Evolutionary conservation across 30 jellyfish, hydroid and myxozoan genomes (phyloP), one percentile per base, ranked within the genome.

Genomic region (Aurelia aurita complex sp. Pacific): DNA sequence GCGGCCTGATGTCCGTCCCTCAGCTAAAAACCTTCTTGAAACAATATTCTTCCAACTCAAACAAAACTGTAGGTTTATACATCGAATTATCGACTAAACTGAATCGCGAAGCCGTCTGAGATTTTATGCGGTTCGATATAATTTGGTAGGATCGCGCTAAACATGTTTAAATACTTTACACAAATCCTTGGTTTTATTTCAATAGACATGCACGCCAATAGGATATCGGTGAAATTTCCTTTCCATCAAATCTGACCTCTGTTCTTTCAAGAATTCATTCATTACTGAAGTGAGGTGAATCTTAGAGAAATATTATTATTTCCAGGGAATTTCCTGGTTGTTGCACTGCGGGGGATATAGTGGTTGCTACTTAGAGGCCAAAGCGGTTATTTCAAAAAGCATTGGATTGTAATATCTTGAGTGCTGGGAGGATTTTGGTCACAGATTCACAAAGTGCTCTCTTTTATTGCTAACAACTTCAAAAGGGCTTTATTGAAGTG

Each of bases 121-220:
- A 33, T 33, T 15, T 6, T 17, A 10, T 36, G 82, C 36, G 16
- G 64, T 72, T 19, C 38, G 67, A 34, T 17, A 16, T 34, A 72
- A 72, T 72, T 72, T 72, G 66, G 66, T 72, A 11, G 57, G 82
- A 42, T 72, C 82, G 82, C 82, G 82, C 50, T 72, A 72, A 72
- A 72, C 82, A 38, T 15, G 82, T 72, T 43, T 72, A 29, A 72
- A 43, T 15, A 43, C 69, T 72, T 42, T 72, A 62, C 65, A 72
- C n/a, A 42, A 72, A 34, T 43, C 82, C 82, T 15, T n/a, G 35
- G 65, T 72, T 72, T 72, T 34, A 52, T 36, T 72, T 72, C 65
- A 72, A 72, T 72, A 72, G 66, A 62, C 52, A 17, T 72, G 6
- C 36, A 72, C 64, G 40, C 66, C 82, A 72, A 72, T 72, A 52